Evolutionary conservation across 2,888 invertebrate genomes (phyloP), one percentile per base, ranked within the genome.

Genomic region (Holacanthella duospinosa): DNA sequence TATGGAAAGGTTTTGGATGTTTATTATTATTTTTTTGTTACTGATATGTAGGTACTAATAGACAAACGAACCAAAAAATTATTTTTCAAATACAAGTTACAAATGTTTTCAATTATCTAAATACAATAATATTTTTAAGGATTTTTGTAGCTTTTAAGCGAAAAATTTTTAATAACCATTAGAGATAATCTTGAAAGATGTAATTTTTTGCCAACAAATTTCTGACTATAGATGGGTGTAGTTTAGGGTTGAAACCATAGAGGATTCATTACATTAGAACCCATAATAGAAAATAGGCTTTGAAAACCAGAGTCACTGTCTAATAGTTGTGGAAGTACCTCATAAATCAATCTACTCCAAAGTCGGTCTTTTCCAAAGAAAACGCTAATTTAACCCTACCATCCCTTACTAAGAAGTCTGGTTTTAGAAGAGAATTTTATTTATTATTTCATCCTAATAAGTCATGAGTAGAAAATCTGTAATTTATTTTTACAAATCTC

Each of bases 401-500:
- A n/a, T n/a, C n/a, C n/a, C n/a, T n/a, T n/a, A n/a, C n/a, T n/a
- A n/a, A n/a, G n/a, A n/a, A n/a, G n/a, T n/a, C n/a, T 21, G 4
- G 19, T 48, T 4, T 48, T 48, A n/a, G 21, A 48, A 48, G n/a
- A 48, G 16, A 36, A 36, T 36, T 36, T 48, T 48, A 48, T 48
- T 48, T 48, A 48, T 48, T 36, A 6, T 48, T 48, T 21, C n/a
- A n/a, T 48, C 48, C 21, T 48, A 48, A 48, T 48, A 48, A 21
- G 48, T 4, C 36, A 4, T 21, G 48, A 21, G n/a, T n/a, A 21
- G 21, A 48, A 48, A 48, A 48, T n/a, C 21, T 21, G 48, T 48
- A 48, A 48, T 48, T 48, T 48, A 48, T 48, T 48, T 48, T 48
- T 21, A 6, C 12, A n/a, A 48, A 48, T 48, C 48, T 48, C 48